A percentile compares a stretch with the other conserved stretches of the same genome.
Evolutionary conservation across 2,888 invertebrate genomes (phyloP).

Genomic region (Tetragnatha montana): DNA sequence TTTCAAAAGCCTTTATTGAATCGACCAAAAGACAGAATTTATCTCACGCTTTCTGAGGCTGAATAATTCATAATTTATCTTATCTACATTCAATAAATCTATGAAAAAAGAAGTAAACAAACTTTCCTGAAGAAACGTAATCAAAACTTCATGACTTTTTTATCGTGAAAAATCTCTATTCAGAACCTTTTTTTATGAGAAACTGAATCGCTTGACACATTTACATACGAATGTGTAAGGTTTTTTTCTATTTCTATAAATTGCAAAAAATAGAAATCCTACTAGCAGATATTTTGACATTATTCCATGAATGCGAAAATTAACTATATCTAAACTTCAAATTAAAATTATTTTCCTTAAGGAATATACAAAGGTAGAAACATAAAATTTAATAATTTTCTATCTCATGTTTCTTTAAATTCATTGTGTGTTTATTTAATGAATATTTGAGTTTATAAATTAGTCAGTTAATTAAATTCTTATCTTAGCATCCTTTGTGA

Average conservation of each 20-base stretch:
- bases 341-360: too few relatives aligned
- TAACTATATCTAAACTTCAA: too few relatives aligned
- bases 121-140: background rate
- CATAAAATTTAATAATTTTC: too few relatives aligned
- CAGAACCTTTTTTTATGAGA: background rate
- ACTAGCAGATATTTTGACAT: background rate
- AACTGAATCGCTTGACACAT: background rate
- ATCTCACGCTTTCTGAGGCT: background rate
- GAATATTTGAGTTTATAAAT: too few relatives aligned
- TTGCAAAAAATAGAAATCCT: background rate
- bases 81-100: background rate
- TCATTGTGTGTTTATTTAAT: too few relatives aligned
- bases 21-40: background rate
- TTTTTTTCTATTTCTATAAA: background rate
- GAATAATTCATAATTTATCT: background rate
- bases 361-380: too few relatives aligned
- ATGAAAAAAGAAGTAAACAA: background rate
- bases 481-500: too few relatives aligned
- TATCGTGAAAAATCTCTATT: background rate
- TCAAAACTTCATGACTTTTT: background rate
- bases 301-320: background rate
- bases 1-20: background rate
- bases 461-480: too few relatives aligned
- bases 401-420: too few relatives aligned
- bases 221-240: background rate